Evolutionary conservation across 1,140 invertebrate genomes (phyloP), one percentile per base, ranked within the genome.

Genomic region (Calephelis virginiensis): DNA sequence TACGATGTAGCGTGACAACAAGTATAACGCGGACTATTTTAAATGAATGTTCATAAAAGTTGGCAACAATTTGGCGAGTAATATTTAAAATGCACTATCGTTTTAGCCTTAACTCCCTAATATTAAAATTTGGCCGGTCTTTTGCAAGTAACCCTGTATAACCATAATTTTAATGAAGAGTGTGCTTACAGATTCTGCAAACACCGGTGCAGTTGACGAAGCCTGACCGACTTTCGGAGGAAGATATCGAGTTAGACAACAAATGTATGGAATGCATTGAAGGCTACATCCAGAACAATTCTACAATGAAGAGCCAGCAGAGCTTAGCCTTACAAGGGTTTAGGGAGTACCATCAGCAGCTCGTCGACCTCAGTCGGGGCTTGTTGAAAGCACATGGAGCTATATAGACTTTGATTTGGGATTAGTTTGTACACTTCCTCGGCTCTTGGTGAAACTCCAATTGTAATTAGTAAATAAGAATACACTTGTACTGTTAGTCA

Each of bases 281-380:
- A 63, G 84, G 92, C 67, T 97, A 94, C 77, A 93, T 95, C 9
- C 80, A 92, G 37, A 85, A 92, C n/a, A 92, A 94, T 68, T 92
- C 94, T 1, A 53, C 91, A 1, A 94, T 93, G 74, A 94, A 93
- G 79, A 91, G 89, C 3, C 92, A 93, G 53, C 90, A 96, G 46
- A 92, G 94, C 65, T 78, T 94, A 12, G 93, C 94, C 0, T 63
- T 96, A 4, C 93, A 95, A 74, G 91, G 93, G 1, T 94, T 94
- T 63, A 93, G 93, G 72, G 94, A 96, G 76, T 72, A 94, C 43
- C 91, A 92, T 59, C 87, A 93, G 38, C 92, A 94, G 67, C 89
- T 92, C 50, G 70, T 92, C 49, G 83, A 93, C 68, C 69, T 95
- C 0, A 92, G 93, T 53, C 76, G 93, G 48, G 94, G 93, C n/a